Percentiles rank a stretch among this genome's conserved stretches.
Conservation (phyloP, 2,888 invertebrate species). For the Eupsilia transversa region DNA sequence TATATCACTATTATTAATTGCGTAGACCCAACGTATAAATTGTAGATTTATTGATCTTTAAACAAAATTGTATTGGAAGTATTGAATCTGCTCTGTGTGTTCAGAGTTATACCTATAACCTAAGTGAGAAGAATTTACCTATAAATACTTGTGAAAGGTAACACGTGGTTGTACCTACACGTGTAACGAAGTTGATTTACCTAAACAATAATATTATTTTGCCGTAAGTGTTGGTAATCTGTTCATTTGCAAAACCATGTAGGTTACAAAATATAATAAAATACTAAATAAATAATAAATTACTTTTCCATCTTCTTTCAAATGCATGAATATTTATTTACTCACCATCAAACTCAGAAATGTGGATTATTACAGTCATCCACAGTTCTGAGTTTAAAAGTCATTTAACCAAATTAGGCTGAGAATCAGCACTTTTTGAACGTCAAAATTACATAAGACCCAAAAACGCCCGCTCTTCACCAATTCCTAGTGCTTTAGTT, state of each 20-base stretch:
- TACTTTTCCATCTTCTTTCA: background rate
- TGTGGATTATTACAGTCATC: too few relatives aligned
- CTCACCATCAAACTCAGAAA: too few relatives aligned
- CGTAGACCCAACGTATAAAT: background rate
- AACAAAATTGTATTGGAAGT: too few relatives aligned
- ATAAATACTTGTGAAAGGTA: too few relatives aligned
- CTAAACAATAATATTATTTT: conserved; percentile 10
- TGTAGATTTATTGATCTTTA: too few relatives aligned
- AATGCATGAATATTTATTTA: background rate
- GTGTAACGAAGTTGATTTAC: too few relatives aligned
- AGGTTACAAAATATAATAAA: too few relatives aligned
- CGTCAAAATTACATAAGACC: background rate
- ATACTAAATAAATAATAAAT: too few relatives aligned
- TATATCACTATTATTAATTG: background rate
- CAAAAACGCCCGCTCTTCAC: background rate
- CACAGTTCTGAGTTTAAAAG: background rate
- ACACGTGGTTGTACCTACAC: too few relatives aligned
- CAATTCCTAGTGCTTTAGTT: background rate
- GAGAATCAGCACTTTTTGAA: background rate
- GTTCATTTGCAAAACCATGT: background rate
- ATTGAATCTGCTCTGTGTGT: too few relatives aligned
- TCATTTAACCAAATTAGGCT: background rate
- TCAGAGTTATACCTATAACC: too few relatives aligned
- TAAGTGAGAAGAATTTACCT: too few relatives aligned
- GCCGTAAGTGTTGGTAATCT: background rate